Evolutionary conservation across 2,888 invertebrate species (phyloP), one percentile per base, ranked within the genome.

Genomic region (Drosophila neutralis): DNA sequence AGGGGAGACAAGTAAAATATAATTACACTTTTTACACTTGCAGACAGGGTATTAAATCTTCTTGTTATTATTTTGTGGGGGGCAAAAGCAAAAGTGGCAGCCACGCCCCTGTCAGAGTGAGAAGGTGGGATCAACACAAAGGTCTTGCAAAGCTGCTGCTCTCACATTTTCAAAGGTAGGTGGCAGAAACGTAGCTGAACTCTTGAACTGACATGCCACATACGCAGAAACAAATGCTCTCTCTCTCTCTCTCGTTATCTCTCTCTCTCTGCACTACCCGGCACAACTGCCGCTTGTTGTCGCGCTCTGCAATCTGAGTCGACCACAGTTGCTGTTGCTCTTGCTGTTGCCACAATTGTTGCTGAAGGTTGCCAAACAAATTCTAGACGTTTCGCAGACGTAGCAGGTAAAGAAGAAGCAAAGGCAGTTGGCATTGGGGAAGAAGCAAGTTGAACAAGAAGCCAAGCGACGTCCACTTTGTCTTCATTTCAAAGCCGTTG

Each of bases 401-500:
- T 52, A 51, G 35, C 35, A 42, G 29, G 42, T 27, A 48, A 54
- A 10, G 24, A 27, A n/a, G 33, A 15, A n/a, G 24, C 48, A n/a
- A 49, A 18, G 10, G 49, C 45, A 58, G 36, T 36, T 15, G 40
- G 53, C 31, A 52, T 54, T 40, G 54, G n/a, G 27, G 27, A 42
- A 54, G 33, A 45, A 45, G n/a, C 27, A 57, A 8, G 29, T 21
- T 29, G 40, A 51, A 40, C 31, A 21, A 29, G 29, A 57, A 51
- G 51, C 29, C 42, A 73, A 72, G 71, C 73, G 76, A 81, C 87
- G 73, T 69, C 61, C 80, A 82, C 75, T 87, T 87, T 87, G 85
- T 87, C 89, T 87, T 89, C 85, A 89, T 84, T 87, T 87, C 89
- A 90, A 84, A 80, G 75, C 56, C 68, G 80, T 69, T 70, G 90